These are phyloP conservation scores for Speoplatyrhinus poulsoni DNA, from an alignment of 2,113 vertebrate species.

Conservation along the genomic window DNA sequence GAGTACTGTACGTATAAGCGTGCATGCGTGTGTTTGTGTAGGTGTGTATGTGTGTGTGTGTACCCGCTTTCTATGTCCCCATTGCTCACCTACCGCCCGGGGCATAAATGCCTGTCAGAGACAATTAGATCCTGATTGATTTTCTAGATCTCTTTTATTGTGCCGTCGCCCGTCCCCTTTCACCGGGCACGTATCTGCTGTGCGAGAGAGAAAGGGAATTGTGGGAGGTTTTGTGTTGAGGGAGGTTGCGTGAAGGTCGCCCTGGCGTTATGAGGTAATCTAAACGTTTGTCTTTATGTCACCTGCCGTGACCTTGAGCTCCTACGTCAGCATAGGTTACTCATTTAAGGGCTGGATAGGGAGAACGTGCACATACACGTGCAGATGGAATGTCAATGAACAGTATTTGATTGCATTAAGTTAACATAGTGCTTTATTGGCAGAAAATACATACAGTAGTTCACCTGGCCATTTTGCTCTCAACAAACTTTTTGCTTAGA, in stretches of 20 bases:
- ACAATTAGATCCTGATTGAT: conserved; percentile 74
- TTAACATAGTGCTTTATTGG: no score
- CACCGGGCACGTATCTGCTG: conserved; percentile 56
- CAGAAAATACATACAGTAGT: no score
- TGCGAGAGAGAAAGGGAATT: conserved; percentile 47
- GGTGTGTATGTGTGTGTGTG: not conserved
- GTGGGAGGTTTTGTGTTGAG: conserved; percentile 31
- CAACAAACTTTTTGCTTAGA: no score
- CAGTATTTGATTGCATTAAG: no score
- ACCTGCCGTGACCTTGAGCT: conserved; percentile 53
- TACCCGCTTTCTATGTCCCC: not conserved
- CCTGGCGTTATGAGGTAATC: not conserved
- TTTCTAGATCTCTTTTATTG: conserved; percentile 64
- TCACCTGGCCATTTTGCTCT: no score
- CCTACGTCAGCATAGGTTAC: conserved; percentile 12
- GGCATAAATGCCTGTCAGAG: conserved; percentile 72
- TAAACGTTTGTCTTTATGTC: conserved; percentile 20
- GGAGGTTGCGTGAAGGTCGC: conserved; percentile 56
- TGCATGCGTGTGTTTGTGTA: not conserved
- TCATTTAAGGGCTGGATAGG: not conserved
- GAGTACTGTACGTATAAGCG: not conserved
- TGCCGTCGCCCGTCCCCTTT: conserved; percentile 49
- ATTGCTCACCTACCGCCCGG: conserved; percentile 48
- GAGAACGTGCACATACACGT: not conserved
- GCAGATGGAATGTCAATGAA: not conserved